These are phyloP conservation scores for Drosophila parabipectinata DNA, from an alignment of 1,140 invertebrate species.

Conservation along the genomic window DNA sequence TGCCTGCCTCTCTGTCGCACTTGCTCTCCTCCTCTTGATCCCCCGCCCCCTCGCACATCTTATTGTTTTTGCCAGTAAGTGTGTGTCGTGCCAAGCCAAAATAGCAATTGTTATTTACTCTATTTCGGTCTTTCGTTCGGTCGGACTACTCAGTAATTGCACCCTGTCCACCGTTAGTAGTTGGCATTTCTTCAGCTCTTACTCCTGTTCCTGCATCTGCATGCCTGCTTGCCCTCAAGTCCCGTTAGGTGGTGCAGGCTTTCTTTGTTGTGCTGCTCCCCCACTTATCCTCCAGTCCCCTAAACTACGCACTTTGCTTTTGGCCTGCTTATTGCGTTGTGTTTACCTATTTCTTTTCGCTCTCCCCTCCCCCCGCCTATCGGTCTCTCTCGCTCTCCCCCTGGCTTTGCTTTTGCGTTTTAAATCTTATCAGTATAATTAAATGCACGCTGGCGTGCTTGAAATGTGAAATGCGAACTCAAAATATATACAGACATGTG, in stretches of 20 bases:
- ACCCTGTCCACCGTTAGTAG: constrained; percentile 19
- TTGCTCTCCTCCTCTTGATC: background rate
- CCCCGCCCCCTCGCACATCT: background rate
- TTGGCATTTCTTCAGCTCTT: background rate
- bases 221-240: background rate
- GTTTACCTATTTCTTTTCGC: constrained; percentile 50
- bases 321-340: constrained; percentile 70
- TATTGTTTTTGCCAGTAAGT: background rate
- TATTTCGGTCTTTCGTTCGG: constrained; percentile 23
- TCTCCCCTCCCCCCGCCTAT: constrained; percentile 3
- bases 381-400: constrained; percentile 13
- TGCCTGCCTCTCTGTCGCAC: background rate
- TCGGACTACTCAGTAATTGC: constrained; percentile 6
- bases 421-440: constrained; percentile 68
- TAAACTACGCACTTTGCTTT: constrained; percentile 74
- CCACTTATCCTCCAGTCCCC: constrained; percentile 17
- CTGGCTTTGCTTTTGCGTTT: constrained; percentile 66
- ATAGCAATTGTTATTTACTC: constrained; percentile 28
- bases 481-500: constrained; percentile 10
- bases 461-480: constrained; percentile 15
- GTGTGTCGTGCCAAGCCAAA: constrained; percentile 17
- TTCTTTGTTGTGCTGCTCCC: constrained; percentile 26
- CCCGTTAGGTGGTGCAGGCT: constrained; percentile 21
- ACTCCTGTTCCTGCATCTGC: background rate
- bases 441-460: constrained; percentile 14